Base-by-base conservation (phyloP, 2,888 invertebrate species). In the Troilus luridus region DNA sequence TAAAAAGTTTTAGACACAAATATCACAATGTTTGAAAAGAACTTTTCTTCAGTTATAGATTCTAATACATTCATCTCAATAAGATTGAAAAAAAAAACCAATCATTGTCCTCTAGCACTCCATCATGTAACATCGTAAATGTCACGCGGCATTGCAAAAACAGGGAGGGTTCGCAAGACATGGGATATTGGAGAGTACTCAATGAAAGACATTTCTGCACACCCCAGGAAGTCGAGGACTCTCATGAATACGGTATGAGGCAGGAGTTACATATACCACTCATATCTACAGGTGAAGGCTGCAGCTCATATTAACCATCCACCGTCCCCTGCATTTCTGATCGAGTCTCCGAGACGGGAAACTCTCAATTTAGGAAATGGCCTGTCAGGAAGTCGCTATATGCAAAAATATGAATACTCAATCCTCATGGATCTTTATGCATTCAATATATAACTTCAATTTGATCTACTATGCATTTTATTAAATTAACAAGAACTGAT, bases 161-260 rank as follows among this genome's bases (percentile, higher is more conserved):
- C 17, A 41, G 72, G 41, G 11, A 41, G 56, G 21, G 85, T 58
- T 5, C 56, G n/a, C 85, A 7, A 6, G 21, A 5, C 9, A 85
- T 85, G 19, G 85, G 56, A 85, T 85, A 85, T 85, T 85, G 85
- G 85, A 85, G n/a, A 81, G 81, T 19, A 56, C 85, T 85, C 54
- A 85, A 85, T 85, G 85, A 85, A 85, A 85, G 85, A 85, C 54
- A 85, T 85, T 85, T 85, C 85, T 85, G 85, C 85, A 85, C 85
- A 85, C 85, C 85, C 85, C 85, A 85, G 85, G 85, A 85, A 11
- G 85, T 85, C 5, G 54, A 21, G 6, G 56, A 8, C 21, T n/a
- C 85, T 85, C 85, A 85, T 85, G 85, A 85, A 85, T 85, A 58
- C 85, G 0, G n/a, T 54, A 85, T 85, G 85, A 85, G 81, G 21